Evolutionary conservation across 2,797 vertebrate genomes (phyloP), one percentile per base, ranked within the genome.

Genomic region (Petrocephalus schoutedeni): DNA sequence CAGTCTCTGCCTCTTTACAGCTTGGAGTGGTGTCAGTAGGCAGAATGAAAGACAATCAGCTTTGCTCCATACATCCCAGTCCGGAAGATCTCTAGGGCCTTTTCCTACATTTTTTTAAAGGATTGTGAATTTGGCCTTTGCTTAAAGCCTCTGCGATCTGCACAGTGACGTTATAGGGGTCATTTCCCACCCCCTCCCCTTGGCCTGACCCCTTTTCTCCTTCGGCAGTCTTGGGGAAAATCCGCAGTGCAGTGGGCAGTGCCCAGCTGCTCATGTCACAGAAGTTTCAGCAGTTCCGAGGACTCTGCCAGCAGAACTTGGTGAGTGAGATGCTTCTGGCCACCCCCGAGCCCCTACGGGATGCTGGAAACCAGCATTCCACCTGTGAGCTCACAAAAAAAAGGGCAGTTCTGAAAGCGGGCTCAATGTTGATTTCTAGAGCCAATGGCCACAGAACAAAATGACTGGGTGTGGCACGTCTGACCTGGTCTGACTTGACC

Each of bases 251-350:
- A 8, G 97, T 99, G 90, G 98, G 98, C 95, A 97, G 98, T 87
- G 98, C 98, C 90, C 98, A 99, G 94, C 95, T 99, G 93, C 94
- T 99, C 58, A 99, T 99, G 94, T 97, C 97, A 88, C 97, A 99
- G 96, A 99, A 99, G 95, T 99, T 99, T 94, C 97, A 98, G 95
- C 98, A 99, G 93, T 99, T 99, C 93, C 97, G 97, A 0, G 98
- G 98, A 89, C 96, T 99, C 92, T 99, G 98, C 94, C 98, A 99
- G 88, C 98, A 99, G 94, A 99, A 99, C 95, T 92, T 99, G 98
- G 98, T 99, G 92, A 95, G 97, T 97, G 16, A 77, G 71, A 53
- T 8, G 1, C n/a, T 83, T 53, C 45, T 53, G 36, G 36, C 10
- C 36, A 77, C 12, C 71, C 14, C 0, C 9, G 16, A 83, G 19